Evolutionary conservation across 2,888 invertebrate species (phyloP), one percentile per base, ranked within the genome.

Genomic region (Acanthosepion esculentum): DNA sequence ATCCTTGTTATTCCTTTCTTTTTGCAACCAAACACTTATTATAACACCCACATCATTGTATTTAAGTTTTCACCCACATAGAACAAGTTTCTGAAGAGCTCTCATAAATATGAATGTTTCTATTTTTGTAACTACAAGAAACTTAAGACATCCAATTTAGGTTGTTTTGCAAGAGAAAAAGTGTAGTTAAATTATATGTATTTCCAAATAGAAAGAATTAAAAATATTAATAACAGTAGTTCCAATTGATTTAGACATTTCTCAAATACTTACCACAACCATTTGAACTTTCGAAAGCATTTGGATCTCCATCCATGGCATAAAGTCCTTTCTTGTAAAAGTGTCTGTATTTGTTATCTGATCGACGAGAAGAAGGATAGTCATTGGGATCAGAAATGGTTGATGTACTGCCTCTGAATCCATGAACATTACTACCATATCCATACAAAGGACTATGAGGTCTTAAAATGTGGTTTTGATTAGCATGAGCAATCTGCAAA

Each of bases 301-400:
- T 55, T 41, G 59, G 94, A 59, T 64, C 48, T 64, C 94, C 94
- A 94, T 64, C 64, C 94, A 94, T 94, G 29, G 94, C n/a, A 64
- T 94, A 94, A 94, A 64, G 20, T 33, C 59, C 53, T 64, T 94
- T 94, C 26, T 59, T 55, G 10, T 64, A 41, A 55, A 94, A 94
- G 26, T 94, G 64, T 48, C 94, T 50, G 26, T 94, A 48, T 94
- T 41, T 53, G 33, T 94, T 94, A 26, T 93, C 93, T 53, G 93
- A 53, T 26, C 93, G 50, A 48, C 53, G 93, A 33, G 78, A 33
- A 78, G 78, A 78, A 78, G 78, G n/a, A 12, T 33, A 78, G n/a
- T 78, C 78, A 78, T 78, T 78, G 78, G 78, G 78, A 78, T 78
- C 78, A 33, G 78, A 78, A 78, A 78, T 78, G 78, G 78, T 33